Conservation (phyloP, 1,140 invertebrate genomes). For the Philopotamus ludificatus region DNA sequence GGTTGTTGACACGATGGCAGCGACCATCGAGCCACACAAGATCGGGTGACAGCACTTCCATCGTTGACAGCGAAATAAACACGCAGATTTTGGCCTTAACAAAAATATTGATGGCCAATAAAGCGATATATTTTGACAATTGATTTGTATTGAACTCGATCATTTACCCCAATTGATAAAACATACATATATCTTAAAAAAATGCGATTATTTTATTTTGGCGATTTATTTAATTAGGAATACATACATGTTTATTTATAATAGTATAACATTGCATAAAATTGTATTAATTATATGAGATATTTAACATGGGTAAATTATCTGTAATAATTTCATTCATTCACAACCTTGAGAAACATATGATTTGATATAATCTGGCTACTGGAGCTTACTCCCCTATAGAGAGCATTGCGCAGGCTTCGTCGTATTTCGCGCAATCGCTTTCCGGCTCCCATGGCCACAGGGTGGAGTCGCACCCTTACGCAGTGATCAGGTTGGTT, state of each 20-base stretch:
- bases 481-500: too few relatives aligned
- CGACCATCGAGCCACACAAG: slow-evolving; percentile 29
- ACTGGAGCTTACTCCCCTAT: too few relatives aligned
- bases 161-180: too few relatives aligned
- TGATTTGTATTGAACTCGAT: too few relatives aligned
- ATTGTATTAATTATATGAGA: too few relatives aligned
- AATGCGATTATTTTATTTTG: background rate
- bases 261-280: too few relatives aligned
- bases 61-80: background rate
- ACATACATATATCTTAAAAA: too few relatives aligned
- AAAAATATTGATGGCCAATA: background rate
- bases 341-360: too few relatives aligned
- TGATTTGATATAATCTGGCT: too few relatives aligned
- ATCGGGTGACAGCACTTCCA: slow-evolving; percentile 28
- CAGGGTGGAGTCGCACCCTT: slow-evolving; percentile 21
- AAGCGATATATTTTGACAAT: too few relatives aligned
- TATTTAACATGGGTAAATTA: too few relatives aligned
- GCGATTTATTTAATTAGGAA: background rate
- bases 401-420: slow-evolving; percentile 21
- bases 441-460: background rate
- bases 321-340: background rate
- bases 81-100: background rate
- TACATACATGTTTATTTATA: background rate
- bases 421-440: slow-evolving; percentile 13
- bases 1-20: slow-evolving; percentile 28